Evolutionary conservation across 1,140 invertebrate species (phyloP).

Genomic region (Tyrophagus putrescentiae): DNA sequence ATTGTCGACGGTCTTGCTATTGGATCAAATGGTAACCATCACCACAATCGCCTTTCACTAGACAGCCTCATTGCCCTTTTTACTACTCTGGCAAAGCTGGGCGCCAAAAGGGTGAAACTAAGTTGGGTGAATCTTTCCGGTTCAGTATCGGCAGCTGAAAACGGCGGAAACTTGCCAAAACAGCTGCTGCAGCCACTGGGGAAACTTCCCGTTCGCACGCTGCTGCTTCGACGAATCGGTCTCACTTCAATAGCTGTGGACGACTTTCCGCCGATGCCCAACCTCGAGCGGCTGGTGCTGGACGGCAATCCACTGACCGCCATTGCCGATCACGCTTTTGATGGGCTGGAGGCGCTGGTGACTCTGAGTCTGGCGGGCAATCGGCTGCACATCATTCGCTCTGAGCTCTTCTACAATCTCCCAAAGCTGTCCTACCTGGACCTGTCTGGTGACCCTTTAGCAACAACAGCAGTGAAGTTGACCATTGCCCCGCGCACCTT

Average conservation of each 20-base stretch:
- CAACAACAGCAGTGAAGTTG: background rate
- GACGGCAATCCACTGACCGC: slow-evolving; percentile 13
- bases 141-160: background rate
- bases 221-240: slow-evolving; percentile 7
- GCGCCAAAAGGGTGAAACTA: slow-evolving; percentile 2
- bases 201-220: slow-evolving; percentile 3
- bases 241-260: background rate
- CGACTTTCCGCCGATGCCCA: slow-evolving; percentile 22
- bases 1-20: slow-evolving; percentile 12
- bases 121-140: slow-evolving; percentile 6
- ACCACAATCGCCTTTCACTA: background rate
- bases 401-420: slow-evolving; percentile 14
- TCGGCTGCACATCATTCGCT: slow-evolving; percentile 9
- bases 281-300: slow-evolving; percentile 14
- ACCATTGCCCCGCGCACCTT: slow-evolving; percentile 12
- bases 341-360: background rate
- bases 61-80: slow-evolving; percentile 7
- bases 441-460: slow-evolving; percentile 3
- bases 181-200: slow-evolving; percentile 12
- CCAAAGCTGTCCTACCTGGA: slow-evolving; percentile 14
- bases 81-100: slow-evolving; percentile 5
- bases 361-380: slow-evolving; percentile 18
- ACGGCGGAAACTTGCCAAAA: slow-evolving; percentile 14
- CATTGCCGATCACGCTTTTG: slow-evolving; percentile 19
- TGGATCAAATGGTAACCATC: too few species aligned